Evolutionary conservation across 2,113 vertebrate species (phyloP).

Genomic region (Cettia cetti): DNA sequence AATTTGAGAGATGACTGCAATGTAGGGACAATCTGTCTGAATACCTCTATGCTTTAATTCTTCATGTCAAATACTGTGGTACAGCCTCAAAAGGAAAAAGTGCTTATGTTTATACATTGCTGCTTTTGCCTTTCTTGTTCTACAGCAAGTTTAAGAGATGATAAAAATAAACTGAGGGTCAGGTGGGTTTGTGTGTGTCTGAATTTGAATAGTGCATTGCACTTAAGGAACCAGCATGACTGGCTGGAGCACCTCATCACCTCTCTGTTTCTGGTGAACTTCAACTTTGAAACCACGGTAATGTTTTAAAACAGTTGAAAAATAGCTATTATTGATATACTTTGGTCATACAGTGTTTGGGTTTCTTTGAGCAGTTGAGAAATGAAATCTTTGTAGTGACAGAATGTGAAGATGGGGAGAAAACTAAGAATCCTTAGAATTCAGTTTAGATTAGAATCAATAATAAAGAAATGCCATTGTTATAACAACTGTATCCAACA

Average conservation of each 20-base stretch:
- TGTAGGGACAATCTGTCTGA: neutral
- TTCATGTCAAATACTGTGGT: neutral
- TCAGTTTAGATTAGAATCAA: neutral
- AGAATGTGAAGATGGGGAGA: neutral
- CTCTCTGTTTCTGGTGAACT: neutral
- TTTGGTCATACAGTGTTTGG: neutral
- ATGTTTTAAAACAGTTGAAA: neutral
- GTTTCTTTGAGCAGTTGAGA: neutral
- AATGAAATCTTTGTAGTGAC: neutral
- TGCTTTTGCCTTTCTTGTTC: neutral
- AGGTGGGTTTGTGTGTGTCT: neutral
- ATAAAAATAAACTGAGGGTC: neutral
- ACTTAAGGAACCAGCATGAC: neutral
- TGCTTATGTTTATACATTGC: neutral
- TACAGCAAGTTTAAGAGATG: neutral
- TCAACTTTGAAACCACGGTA: neutral
- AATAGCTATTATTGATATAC: neutral
- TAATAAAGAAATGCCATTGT: neutral
- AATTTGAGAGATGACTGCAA: neutral
- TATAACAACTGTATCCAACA: neutral
- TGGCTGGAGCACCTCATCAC: neutral
- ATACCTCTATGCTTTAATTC: neutral
- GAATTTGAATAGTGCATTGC: rapidly evolving
- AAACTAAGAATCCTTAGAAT: neutral
- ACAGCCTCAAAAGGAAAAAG: neutral